Base-by-base conservation (phyloP, 2,888 invertebrate species). In the Cylloceria caligata region DNA sequence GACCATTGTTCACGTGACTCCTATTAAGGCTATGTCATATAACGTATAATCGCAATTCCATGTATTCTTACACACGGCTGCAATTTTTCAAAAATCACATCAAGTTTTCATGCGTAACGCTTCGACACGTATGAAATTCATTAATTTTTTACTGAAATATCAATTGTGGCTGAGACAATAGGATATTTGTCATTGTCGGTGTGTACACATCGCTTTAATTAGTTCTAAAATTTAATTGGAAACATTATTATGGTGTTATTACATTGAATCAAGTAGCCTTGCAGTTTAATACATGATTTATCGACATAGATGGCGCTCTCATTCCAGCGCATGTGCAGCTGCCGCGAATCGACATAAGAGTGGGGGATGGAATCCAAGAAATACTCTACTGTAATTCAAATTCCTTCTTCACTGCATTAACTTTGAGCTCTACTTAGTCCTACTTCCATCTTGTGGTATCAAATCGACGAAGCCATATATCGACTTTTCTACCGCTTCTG, bases 401-500 rank as follows among this genome's bases (percentile, higher is more conserved):
- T 55, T 55, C 21, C 24, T 3, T 21, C 0, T 52, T 6, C n/a
- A 34, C 21, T 24, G 49, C 69, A 55, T 16, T 55, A n/a, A 55
- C 69, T 69, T 55, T 13, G 39, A 39, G 55, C 55, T 24, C 52
- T 11, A 65, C 52, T 52, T 39, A 34, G 73, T 39, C 64, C n/a
- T 30, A 30, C 34, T 9, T 9, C 57, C 16, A 60, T n/a, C n/a
- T 13, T 6, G n/a, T 16, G 34, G 52, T 11, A 36, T 69, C 39
- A 27, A 69, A 55, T 55, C 64, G 30, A 16, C 52, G 74, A 74
- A 74, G 74, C 74, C 74, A 0, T 69, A 21, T 49, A 45, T 55
- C 55, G 65, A 42, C 64, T 55, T 65, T 74, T 65, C 74, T 74
- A 74, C 52, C 65, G 65, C 74, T 65, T 74, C 74, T 13, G 27